Conservation (phyloP, 2,888 invertebrate genomes). For the Parthenolecanium corni region DNA sequence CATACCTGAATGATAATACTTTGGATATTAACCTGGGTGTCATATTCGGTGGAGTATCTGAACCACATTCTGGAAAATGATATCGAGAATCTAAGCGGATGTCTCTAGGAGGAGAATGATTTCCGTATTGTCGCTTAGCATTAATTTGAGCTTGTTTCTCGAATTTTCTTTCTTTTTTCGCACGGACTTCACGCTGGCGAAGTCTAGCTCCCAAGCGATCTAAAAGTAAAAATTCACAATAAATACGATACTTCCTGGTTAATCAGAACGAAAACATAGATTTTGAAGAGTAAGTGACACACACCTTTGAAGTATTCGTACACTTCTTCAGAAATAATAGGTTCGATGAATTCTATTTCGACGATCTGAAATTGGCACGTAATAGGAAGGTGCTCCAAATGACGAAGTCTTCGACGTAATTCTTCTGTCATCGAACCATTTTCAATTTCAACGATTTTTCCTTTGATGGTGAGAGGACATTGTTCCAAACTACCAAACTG, state of each 20-base stretch:
- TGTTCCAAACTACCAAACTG: constrained; percentile 71
- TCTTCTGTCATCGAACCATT: constrained; percentile 74
- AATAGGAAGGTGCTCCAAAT: constrained; percentile 75
- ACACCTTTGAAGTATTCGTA: constrained; percentile 14
- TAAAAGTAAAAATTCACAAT: neutral
- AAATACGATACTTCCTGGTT: no score
- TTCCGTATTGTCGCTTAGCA: constrained; percentile 9
- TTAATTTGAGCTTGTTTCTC: constrained; percentile 8
- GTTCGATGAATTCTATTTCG: constrained; percentile 57
- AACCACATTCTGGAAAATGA: constrained; percentile 25
- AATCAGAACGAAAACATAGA: neutral
- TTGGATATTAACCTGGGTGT: constrained; percentile 7
- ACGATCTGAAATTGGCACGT: constrained; percentile 83
- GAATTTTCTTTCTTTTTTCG: constrained; percentile 19
- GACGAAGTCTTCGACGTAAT: constrained; percentile 59
- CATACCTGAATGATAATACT: no score
- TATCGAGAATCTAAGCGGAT: constrained; percentile 17
- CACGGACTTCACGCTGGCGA: constrained; percentile 8
- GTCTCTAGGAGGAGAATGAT: constrained; percentile 12
- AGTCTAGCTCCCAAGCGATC: constrained; percentile 9
- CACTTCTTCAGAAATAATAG: constrained; percentile 2
- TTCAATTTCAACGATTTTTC: constrained; percentile 77
- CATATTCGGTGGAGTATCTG: constrained; percentile 15
- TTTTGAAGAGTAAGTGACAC: neutral
- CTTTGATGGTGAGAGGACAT: constrained; percentile 61